These are phyloP conservation scores for Galerucella pusilla DNA, from an alignment of 2,888 invertebrate species.

Conservation along the genomic window DNA sequence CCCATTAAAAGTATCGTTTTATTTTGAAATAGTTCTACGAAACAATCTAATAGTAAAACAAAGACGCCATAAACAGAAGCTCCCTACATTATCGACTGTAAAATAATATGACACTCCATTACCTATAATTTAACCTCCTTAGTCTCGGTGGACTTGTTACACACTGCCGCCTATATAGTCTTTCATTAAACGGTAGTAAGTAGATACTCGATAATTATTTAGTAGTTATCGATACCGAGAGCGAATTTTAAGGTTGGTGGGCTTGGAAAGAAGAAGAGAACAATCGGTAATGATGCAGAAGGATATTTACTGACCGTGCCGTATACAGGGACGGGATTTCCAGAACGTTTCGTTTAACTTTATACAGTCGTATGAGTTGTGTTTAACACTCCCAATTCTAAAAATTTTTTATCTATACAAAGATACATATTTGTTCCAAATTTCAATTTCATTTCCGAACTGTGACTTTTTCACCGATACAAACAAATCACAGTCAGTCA, in stretches of 20 bases:
- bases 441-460: too few species aligned
- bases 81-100: slow-evolving; percentile 24
- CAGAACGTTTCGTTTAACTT: too few species aligned
- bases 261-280: slow-evolving; percentile 18
- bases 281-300: slow-evolving; percentile 49
- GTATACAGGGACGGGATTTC: slow-evolving; percentile 31
- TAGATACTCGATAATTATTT: slow-evolving; percentile 46
- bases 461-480: too few species aligned
- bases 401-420: too few species aligned
- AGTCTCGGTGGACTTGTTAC: slow-evolving; percentile 35
- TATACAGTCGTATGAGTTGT: too few species aligned
- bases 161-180: slow-evolving; percentile 30
- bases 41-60: slow-evolving; percentile 12
- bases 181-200: slow-evolving; percentile 46
- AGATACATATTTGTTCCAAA: too few species aligned
- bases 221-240: slow-evolving; percentile 46
- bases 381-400: too few species aligned
- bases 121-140: slow-evolving; percentile 37
- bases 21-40: neutral
- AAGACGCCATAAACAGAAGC: slow-evolving; percentile 12
- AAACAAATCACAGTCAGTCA: too few species aligned
- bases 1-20: neutral
- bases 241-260: slow-evolving; percentile 41
- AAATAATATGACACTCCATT: slow-evolving; percentile 35
- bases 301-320: slow-evolving; percentile 45